These are phyloP conservation scores for Axea sp. DNA, from an alignment of 2,888 invertebrate genomes.

Conservation along the genomic window DNA sequence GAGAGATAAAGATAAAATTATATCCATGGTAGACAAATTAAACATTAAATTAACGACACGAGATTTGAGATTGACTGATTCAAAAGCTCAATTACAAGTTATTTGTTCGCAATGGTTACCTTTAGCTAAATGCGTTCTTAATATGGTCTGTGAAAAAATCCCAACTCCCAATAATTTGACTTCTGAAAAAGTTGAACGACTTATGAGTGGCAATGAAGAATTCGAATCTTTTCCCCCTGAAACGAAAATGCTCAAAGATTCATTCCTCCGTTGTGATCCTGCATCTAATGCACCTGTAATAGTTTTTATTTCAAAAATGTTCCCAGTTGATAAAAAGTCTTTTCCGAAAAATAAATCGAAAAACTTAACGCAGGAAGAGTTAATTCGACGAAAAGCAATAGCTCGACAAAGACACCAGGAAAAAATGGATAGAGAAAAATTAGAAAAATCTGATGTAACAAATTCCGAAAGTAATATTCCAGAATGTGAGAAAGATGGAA, in stretches of 20 bases:
- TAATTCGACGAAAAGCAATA: conserved; percentile 84
- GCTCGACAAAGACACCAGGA: conserved; percentile 85
- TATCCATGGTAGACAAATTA: conserved; percentile 86
- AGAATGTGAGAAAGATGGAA: conserved; percentile 29
- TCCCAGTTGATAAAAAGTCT: conserved; percentile 86
- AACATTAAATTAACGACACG: conserved; percentile 87
- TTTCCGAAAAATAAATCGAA: conserved; percentile 91
- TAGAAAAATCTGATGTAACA: conserved; percentile 27
- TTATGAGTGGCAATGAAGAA: conserved; percentile 86
- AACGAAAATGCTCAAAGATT: conserved; percentile 86
- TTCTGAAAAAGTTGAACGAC: conserved; percentile 88
- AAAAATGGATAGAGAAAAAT: conserved; percentile 77
- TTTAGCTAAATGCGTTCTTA: conserved; percentile 88
- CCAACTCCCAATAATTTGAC: conserved; percentile 89
- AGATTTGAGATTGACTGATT: conserved; percentile 89
- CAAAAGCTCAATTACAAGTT: conserved; percentile 88
- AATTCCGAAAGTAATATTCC: conserved; percentile 3
- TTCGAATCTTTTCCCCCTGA: conserved; percentile 85
- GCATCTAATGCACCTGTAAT: conserved; percentile 84
- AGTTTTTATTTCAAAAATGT: conserved; percentile 93
- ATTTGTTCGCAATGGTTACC: conserved; percentile 95
- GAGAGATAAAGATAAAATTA: conserved; percentile 87
- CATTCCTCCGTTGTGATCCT: conserved; percentile 85
- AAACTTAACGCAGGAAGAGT: conserved; percentile 87
- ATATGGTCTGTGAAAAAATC: conserved; percentile 89